phyloP scores from a whole-genome alignment of 2,113 vertebrate species.

The Gobio gobio region DNA sequence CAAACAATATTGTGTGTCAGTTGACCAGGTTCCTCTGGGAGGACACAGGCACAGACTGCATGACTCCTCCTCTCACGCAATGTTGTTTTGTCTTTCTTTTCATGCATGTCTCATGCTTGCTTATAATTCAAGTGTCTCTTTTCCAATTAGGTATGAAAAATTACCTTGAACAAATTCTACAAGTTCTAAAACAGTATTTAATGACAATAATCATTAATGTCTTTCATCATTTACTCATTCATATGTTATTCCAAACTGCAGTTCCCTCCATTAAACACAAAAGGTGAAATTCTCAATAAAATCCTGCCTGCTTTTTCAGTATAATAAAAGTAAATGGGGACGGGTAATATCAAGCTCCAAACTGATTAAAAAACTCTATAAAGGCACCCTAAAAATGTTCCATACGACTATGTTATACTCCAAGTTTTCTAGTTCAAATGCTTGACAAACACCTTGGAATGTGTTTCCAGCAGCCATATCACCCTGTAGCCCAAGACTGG shows the following conservation, averaged over 20 bases:
- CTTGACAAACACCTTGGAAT: no score
- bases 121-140: not conserved
- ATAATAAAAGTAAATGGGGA: not conserved
- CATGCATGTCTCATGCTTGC: not conserved
- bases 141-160: not conserved
- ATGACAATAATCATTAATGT: no score
- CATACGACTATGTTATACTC: no score
- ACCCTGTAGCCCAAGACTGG: no score
- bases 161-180: not conserved
- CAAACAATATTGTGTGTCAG: constrained; percentile 33
- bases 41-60: constrained; percentile 32
- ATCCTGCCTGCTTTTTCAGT: not conserved
- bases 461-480: no score
- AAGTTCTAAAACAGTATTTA: not conserved
- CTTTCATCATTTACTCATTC: no score
- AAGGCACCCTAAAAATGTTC: no score
- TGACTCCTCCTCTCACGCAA: constrained; percentile 38
- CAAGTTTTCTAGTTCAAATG: no score
- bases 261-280: not conserved
- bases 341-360: no score
- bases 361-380: no score
- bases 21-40: constrained; percentile 38
- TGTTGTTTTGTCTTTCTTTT: constrained; percentile 17
- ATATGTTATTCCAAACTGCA: not conserved
- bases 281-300: not conserved